Evolutionary conservation across 2,113 vertebrate genomes (phyloP).

Genomic region (Pelodiscus sinensis): DNA sequence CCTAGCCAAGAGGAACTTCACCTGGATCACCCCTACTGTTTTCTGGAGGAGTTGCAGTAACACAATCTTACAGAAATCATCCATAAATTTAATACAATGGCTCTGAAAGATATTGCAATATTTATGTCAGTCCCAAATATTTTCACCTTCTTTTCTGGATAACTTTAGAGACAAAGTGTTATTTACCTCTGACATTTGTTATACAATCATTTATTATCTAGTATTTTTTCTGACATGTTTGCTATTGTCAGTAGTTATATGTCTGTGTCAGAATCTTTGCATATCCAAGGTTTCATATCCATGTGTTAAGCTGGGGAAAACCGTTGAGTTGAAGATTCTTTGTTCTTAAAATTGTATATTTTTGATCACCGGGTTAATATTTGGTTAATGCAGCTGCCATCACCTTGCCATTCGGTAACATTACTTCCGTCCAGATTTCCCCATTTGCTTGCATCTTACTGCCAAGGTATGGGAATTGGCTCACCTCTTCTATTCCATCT

Average conservation of each 20-base stretch:
- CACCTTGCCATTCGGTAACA: not conserved
- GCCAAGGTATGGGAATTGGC: not conserved
- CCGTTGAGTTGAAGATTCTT: not conserved
- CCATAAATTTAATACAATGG: too few species aligned
- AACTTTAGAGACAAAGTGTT: not conserved
- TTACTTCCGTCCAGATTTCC: not conserved
- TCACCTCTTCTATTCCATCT: not conserved
- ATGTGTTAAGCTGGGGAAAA: not conserved
- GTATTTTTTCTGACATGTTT: not conserved
- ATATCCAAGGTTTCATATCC: not conserved
- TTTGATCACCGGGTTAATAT: not conserved
- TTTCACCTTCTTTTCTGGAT: not conserved
- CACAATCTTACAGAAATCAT: too few species aligned
- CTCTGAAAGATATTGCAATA: too few species aligned
- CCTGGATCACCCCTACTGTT: too few species aligned
- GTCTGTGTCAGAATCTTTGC: not conserved
- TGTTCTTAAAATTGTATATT: too few species aligned
- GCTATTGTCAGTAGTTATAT: not conserved
- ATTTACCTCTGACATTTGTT: not conserved
- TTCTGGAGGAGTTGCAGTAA: too few species aligned
- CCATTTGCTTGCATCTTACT: not conserved
- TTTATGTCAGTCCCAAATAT: not conserved
- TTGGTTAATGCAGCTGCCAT: not conserved
- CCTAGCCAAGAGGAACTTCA: too few species aligned
- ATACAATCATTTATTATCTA: not conserved